phyloP scores from a whole-genome alignment of 2,797 vertebrate species.

The Chaetophractus vellerosus region DNA sequence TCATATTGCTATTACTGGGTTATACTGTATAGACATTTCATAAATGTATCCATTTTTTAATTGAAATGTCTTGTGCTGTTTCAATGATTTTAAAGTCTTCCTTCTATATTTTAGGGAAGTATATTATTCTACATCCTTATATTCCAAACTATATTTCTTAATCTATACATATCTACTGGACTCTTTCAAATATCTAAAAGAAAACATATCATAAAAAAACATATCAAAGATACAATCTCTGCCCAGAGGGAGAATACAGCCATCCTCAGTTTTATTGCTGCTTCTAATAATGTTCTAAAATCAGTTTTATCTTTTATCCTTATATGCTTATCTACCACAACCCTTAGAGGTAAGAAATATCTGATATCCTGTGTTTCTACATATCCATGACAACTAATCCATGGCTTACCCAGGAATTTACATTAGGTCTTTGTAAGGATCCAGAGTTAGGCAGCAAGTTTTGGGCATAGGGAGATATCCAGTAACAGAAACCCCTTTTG shows the following conservation, averaged over 20 bases:
- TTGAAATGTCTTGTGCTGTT: conserved; percentile 19
- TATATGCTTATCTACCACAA: conserved; percentile 27
- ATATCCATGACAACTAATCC: conserved; percentile 40
- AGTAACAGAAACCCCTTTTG: background rate
- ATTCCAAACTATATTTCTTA: conserved; percentile 21
- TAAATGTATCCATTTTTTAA: conserved; percentile 5
- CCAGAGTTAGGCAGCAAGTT: background rate
- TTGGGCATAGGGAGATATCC: background rate
- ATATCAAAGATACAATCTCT: conserved; percentile 44
- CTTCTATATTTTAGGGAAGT: conserved; percentile 23
- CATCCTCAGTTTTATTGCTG: conserved; percentile 43
- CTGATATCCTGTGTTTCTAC: background rate
- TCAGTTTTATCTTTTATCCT: conserved; percentile 57
- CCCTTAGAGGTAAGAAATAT: conserved; percentile 36
- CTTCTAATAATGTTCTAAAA: conserved; percentile 28
- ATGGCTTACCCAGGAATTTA: conserved; percentile 28
- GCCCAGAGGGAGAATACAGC: background rate
- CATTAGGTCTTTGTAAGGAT: background rate
- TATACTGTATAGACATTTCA: background rate
- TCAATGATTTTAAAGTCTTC: conserved; percentile 8
- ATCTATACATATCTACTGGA: conserved; percentile 24
- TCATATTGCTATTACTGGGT: background rate
- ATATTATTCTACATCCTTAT: conserved; percentile 5
- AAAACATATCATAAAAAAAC: conserved; percentile 6
- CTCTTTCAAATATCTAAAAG: conserved; percentile 19